These are phyloP conservation scores for Echiichthys vipera DNA, from an alignment of 2,797 vertebrate genomes.

Conservation along the genomic window DNA sequence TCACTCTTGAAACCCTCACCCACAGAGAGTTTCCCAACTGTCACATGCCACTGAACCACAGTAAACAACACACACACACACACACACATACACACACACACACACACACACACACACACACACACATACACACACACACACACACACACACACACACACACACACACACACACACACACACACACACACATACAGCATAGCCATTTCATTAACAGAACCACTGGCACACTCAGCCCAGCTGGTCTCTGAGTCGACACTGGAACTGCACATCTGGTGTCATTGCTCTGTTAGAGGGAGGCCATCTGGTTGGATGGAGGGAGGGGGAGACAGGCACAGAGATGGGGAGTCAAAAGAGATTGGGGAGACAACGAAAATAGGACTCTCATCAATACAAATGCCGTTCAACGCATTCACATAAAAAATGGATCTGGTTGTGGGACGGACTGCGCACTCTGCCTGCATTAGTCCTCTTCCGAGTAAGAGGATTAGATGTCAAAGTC, in stretches of 20 bases:
- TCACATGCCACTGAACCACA: constrained; percentile 84
- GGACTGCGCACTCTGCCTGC: constrained; percentile 49
- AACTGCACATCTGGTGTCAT: constrained; percentile 86
- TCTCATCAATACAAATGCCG: constrained; percentile 55
- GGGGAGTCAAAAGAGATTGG: constrained; percentile 56
- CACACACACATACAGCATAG: no score
- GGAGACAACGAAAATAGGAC: constrained; percentile 29
- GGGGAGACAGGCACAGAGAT: constrained; percentile 47
- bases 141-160: constrained; percentile 27
- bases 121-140: constrained; percentile 21
- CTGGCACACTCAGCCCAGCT: constrained; percentile 85
- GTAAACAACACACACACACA: constrained; percentile 65
- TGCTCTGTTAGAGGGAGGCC: constrained; percentile 81
- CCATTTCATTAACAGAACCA: constrained; percentile 86
- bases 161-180: constrained; percentile 32
- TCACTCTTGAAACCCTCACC: constrained; percentile 68
- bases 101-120: constrained; percentile 15
- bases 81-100: constrained; percentile 24
- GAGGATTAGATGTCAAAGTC: constrained; percentile 80
- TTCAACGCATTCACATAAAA: constrained; percentile 50
- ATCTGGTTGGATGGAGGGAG: constrained; percentile 76
- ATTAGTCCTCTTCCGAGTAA: constrained; percentile 75
- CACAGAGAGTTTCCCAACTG: constrained; percentile 80
- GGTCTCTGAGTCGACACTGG: constrained; percentile 82
- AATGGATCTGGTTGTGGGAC: constrained; percentile 58